phyloP scores from a whole-genome alignment of 2,797 vertebrate species.

The Cetoscarus ocellatus region DNA sequence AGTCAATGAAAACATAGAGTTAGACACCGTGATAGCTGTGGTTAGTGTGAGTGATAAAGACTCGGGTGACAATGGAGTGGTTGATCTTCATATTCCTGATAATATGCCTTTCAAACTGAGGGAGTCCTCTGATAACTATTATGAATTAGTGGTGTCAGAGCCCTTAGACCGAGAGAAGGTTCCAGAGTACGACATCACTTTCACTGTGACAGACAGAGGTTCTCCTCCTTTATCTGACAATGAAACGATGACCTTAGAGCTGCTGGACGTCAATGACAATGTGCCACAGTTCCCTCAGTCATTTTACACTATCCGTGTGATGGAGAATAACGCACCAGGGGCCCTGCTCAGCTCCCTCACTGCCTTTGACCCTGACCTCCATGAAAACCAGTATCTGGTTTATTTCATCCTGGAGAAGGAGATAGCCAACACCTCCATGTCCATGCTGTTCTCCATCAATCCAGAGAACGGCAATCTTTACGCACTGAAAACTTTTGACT shows the following conservation, averaged over 20 bases:
- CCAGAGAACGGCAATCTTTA: slow-evolving; percentile 74
- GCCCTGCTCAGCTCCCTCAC: slow-evolving; percentile 68
- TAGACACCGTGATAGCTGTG: slow-evolving; percentile 77
- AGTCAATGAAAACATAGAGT: slow-evolving; percentile 14
- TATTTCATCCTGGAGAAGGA: slow-evolving; percentile 77
- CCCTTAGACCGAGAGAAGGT: slow-evolving; percentile 79
- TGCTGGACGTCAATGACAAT: slow-evolving; percentile 87
- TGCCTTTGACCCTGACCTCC: slow-evolving; percentile 77
- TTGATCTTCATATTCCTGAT: slow-evolving; percentile 71
- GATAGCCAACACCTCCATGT: slow-evolving; percentile 59
- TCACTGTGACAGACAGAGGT: slow-evolving; percentile 80
- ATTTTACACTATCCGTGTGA: slow-evolving; percentile 74
- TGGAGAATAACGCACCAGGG: slow-evolving; percentile 79
- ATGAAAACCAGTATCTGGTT: slow-evolving; percentile 78
- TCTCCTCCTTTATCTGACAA: slow-evolving; percentile 74
- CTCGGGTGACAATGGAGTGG: slow-evolving; percentile 78
- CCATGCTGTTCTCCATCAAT: slow-evolving; percentile 70
- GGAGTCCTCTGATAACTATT: slow-evolving; percentile 80
- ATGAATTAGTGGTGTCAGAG: slow-evolving; percentile 77
- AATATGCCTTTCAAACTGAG: slow-evolving; percentile 79
- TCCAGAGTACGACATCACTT: slow-evolving; percentile 78
- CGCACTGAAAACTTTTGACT: slow-evolving; percentile 75
- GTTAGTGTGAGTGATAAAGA: slow-evolving; percentile 81
- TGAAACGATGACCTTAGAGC: slow-evolving; percentile 72
- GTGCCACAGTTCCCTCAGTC: slow-evolving; percentile 76